These are phyloP conservation scores for Brachyptera putata DNA, from an alignment of 2,888 invertebrate species.

Conservation along the genomic window DNA sequence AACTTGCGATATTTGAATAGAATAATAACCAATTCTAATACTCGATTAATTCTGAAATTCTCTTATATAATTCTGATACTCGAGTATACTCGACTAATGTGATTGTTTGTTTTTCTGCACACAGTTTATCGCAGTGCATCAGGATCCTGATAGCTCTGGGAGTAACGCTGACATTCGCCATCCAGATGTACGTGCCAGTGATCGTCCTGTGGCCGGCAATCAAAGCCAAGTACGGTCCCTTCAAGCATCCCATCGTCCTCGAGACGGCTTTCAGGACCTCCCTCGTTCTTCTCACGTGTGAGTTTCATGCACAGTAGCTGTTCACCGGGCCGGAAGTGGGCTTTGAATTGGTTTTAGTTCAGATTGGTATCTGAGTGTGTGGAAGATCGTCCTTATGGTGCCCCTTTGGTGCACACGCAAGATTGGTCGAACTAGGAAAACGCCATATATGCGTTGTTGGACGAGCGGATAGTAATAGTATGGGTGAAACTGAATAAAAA, in stretches of 20 bases:
- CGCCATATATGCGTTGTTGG: too few species aligned
- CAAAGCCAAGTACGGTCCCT: constrained; percentile 51
- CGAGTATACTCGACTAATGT: background rate
- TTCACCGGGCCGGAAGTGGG: too few species aligned
- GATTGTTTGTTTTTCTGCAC: background rate
- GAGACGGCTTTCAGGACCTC: constrained; percentile 68
- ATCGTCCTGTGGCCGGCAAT: constrained; percentile 81
- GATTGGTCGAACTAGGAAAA: too few species aligned
- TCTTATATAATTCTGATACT: background rate
- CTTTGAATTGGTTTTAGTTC: too few species aligned
- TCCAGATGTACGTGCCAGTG: constrained; percentile 94
- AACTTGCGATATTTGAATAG: too few species aligned
- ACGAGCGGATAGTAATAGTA: too few species aligned
- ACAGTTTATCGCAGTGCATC: constrained; percentile 47
- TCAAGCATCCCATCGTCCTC: constrained; percentile 53
- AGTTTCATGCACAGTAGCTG: constrained; percentile 51
- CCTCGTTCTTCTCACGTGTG: constrained; percentile 79
- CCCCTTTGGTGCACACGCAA: too few species aligned
- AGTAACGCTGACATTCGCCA: constrained; percentile 84
- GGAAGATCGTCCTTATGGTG: too few species aligned
- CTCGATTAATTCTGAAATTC: background rate
- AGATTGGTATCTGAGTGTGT: too few species aligned
- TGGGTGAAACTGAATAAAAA: too few species aligned
- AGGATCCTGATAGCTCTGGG: constrained; percentile 80
- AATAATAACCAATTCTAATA: too few species aligned